Evolutionary conservation across 2,113 vertebrate species (phyloP).

Genomic region (Sphaerodactylus townsendi): DNA sequence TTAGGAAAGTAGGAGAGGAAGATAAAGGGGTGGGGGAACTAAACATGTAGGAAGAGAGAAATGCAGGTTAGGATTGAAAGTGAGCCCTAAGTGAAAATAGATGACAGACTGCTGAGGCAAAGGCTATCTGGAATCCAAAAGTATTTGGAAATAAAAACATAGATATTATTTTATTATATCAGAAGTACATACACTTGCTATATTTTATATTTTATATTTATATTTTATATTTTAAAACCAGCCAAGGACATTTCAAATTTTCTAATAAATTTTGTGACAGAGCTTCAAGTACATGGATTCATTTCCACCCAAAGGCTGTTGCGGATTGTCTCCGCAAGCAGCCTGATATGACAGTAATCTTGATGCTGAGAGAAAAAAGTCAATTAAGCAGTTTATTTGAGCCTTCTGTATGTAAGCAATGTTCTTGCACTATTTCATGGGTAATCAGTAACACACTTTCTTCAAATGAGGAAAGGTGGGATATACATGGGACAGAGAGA

Average conservation of each 20-base stretch:
- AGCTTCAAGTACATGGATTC: not conserved
- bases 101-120: not conserved
- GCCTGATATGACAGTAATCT: too few species aligned
- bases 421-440: not conserved
- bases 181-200: not conserved
- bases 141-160: fast-evolving
- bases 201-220: too few species aligned
- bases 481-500: too few species aligned
- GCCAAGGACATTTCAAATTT: not conserved
- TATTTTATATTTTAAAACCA: not conserved
- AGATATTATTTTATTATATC: not conserved
- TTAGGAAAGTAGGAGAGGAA: not conserved
- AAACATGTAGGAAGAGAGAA: not conserved
- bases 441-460: not conserved
- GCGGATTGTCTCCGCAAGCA: not conserved
- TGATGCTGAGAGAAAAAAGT: not conserved
- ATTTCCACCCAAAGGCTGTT: not conserved
- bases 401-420: not conserved
- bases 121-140: not conserved
- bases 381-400: not conserved
- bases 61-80: not conserved
- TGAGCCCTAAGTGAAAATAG: not conserved
- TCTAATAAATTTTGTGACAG: not conserved
- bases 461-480: too few species aligned
- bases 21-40: too few species aligned